A percentile compares a stretch with the other conserved stretches of the same genome.
Evolutionary conservation across 2,113 vertebrate genomes (phyloP).

Genomic region (Struthidea cinerea): DNA sequence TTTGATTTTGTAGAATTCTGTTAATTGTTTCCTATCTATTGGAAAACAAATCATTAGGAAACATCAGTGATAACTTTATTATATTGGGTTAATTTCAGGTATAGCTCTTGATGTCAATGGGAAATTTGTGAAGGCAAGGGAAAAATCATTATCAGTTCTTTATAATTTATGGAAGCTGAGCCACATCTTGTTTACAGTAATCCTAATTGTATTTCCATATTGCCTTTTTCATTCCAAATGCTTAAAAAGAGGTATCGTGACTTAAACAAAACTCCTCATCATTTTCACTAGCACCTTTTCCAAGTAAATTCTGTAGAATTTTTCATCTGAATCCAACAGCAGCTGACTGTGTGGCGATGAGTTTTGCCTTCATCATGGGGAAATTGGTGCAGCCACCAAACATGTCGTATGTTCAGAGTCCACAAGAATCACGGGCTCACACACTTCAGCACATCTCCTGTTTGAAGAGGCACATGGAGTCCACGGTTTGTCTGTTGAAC

Average conservation of each 20-base stretch:
- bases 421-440: background rate
- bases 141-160: background rate
- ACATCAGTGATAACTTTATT: background rate
- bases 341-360: background rate
- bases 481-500: background rate
- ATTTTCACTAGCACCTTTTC: background rate
- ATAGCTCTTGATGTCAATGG: background rate
- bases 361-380: background rate
- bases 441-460: background rate
- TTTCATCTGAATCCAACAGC: background rate
- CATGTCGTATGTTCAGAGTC: accelerated
- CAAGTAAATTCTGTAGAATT: background rate
- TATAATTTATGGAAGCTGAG: background rate
- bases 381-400: background rate
- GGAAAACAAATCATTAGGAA: background rate
- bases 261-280: background rate
- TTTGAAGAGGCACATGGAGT: background rate
- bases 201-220: background rate
- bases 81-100: background rate
- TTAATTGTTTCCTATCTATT: background rate
- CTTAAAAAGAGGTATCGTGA: background rate
- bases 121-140: background rate
- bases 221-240: background rate
- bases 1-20: background rate
- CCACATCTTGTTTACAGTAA: background rate